Evolutionary conservation across 2,888 invertebrate genomes (phyloP).

Genomic region (Fragum whitleyi): DNA sequence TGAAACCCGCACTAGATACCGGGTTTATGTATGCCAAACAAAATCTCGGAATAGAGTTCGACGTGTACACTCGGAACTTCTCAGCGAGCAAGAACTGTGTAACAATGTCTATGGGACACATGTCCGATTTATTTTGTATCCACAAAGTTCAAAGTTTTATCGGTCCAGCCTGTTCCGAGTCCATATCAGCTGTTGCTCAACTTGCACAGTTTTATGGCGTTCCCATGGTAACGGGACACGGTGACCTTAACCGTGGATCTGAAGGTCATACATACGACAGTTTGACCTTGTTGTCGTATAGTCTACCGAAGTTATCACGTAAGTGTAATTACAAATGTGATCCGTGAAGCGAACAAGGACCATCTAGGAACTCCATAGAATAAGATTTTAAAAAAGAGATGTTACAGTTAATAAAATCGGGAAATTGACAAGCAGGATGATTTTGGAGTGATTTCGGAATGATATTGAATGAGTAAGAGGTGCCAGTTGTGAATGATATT

Average conservation of each 20-base stretch:
- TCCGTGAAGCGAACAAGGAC: too few relatives aligned
- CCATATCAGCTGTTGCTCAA: constrained; percentile 54
- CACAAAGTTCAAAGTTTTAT: constrained; percentile 62
- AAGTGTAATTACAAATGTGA: constrained; percentile 51
- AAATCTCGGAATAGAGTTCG: constrained; percentile 58
- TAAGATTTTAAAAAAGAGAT: too few relatives aligned
- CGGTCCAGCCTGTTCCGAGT: constrained; percentile 68
- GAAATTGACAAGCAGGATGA: too few relatives aligned
- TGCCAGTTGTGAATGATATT: too few relatives aligned
- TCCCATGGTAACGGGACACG: constrained; percentile 68
- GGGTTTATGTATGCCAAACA: constrained; percentile 54
- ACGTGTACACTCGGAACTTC: constrained; percentile 54
- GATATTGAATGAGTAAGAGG: too few relatives aligned
- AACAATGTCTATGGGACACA: constrained; percentile 58
- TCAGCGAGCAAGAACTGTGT: constrained; percentile 57
- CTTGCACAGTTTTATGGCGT: constrained; percentile 60
- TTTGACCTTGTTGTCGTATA: constrained; percentile 67
- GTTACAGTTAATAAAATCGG: too few relatives aligned
- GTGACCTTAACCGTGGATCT: constrained; percentile 59
- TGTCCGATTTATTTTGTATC: constrained; percentile 61
- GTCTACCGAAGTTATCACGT: constrained; percentile 69
- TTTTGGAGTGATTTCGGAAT: too few relatives aligned
- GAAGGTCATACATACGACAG: constrained; percentile 66
- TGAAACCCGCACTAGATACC: constrained; percentile 62
- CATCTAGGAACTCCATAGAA: too few relatives aligned